These are phyloP conservation scores for Euura lappo DNA, from an alignment of 1,140 invertebrate genomes.

Conservation along the genomic window DNA sequence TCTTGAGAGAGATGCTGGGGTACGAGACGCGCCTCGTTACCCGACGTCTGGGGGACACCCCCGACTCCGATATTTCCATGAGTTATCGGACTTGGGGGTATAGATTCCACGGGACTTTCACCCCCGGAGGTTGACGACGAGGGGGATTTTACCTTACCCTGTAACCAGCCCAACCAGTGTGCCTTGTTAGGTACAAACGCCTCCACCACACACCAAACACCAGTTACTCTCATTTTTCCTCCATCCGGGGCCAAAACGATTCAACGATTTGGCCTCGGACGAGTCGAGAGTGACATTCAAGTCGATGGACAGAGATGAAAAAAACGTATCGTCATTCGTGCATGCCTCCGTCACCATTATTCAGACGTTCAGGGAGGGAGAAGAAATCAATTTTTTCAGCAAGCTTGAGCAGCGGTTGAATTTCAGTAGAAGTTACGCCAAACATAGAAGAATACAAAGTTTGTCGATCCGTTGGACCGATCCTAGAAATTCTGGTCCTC, in stretches of 20 bases:
- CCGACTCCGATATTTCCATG: conserved; percentile 44
- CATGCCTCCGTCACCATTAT: too few species aligned
- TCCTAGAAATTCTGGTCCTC: too few species aligned
- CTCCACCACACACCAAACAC: conserved; percentile 44
- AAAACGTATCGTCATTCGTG: too few species aligned
- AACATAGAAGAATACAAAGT: too few species aligned
- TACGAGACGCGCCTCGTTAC: conserved; percentile 48
- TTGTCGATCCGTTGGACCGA: too few species aligned
- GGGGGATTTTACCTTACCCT: conserved; percentile 72
- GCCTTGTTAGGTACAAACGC: conserved; percentile 57
- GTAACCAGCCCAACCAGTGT: conserved; percentile 65
- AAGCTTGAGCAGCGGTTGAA: too few species aligned
- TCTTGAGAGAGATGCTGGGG: conserved; percentile 55
- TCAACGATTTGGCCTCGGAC: background rate
- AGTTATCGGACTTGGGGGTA: conserved; percentile 56
- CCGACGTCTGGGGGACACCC: conserved; percentile 44
- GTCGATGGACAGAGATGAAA: too few species aligned
- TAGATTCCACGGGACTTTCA: conserved; percentile 61
- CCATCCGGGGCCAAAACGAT: conserved; percentile 28
- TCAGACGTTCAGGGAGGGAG: too few species aligned
- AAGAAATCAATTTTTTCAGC: too few species aligned
- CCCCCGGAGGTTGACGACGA: conserved; percentile 61
- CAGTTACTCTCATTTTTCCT: background rate
- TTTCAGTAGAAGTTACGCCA: too few species aligned
- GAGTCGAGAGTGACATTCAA: too few species aligned